phyloP scores from a whole-genome alignment of 2,797 vertebrate species.

The Fringilla coelebs region DNA sequence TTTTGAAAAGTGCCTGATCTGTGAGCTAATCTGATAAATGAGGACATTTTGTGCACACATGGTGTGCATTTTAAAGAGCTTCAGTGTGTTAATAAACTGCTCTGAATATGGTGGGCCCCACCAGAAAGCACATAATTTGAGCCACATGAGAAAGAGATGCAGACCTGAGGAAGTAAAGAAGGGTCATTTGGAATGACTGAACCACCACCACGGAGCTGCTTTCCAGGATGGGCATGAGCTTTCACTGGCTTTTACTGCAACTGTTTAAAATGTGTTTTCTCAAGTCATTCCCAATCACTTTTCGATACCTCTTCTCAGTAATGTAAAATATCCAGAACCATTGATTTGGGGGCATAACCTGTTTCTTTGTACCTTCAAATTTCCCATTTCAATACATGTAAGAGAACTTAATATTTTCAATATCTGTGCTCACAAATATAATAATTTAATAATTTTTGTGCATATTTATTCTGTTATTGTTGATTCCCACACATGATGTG shows the following conservation, averaged over 20 bases:
- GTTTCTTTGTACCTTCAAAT: background rate
- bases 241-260: background rate
- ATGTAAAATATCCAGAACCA: background rate
- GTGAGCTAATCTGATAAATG: constrained; percentile 4
- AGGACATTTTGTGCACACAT: constrained; percentile 6
- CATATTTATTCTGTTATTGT: background rate
- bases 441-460: background rate
- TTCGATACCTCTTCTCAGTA: background rate
- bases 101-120: background rate
- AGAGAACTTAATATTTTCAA: background rate
- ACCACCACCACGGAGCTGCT: background rate
- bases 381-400: background rate
- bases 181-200: background rate
- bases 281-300: background rate
- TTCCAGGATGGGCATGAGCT: background rate
- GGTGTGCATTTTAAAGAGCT: constrained; percentile 5
- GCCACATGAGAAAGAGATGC: background rate
- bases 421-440: background rate
- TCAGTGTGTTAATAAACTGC: background rate
- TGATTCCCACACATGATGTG: no score
- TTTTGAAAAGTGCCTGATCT: background rate
- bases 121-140: background rate
- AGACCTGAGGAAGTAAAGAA: background rate
- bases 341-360: background rate
- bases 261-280: background rate